Base-by-base conservation (phyloP, 2,888 invertebrate species). In the Chrysolina haemoptera region DNA sequence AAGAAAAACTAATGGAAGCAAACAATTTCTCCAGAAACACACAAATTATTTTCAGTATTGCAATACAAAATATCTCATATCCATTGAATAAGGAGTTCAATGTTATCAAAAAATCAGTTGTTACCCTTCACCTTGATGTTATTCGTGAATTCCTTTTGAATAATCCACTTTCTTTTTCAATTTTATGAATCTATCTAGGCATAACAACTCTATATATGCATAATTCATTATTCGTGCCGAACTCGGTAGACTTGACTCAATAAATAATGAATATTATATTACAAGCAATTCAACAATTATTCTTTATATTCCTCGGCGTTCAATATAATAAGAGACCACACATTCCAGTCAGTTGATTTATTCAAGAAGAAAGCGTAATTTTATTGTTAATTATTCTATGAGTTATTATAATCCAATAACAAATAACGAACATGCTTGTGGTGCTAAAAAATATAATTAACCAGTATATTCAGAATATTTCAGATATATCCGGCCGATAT, bases 331-430 rank as follows among this genome's bases (percentile, higher is more conserved):
- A 35, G n/a, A 22, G 8, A 27, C n/a, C 22, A 59, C 10, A 27
- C 27, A 59, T 59, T 59, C n/a, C 27, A 14, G 9, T 35, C 59
- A 35, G 27, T 35, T 59, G 35, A 35, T 59, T 35, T 59, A 59
- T 59, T 59, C 59, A 16, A 22, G 27, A 59, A 59, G 59, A 35
- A 35, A 59, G 59, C n/a, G 35, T 35, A 59, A 59, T 59, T 27
- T 59, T 35, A 59, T 59, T 35, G n/a, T 22, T 12, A 35, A 12
- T 59, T 1, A 59, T n/a, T 59, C n/a, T 59, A 59, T 59, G 35
- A 55, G 22, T 55, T 55, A 22, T 55, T 20, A 22, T 20, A 55
- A 20, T 46, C 46, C 46, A n/a, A n/a, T n/a, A 22, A 27, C 10
- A 27, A 27, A 22, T 27, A 59, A 27, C n/a, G 59, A 59, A 59